Base-by-base conservation (phyloP, 1,140 invertebrate genomes). In the Dendroctonus valens region DNA sequence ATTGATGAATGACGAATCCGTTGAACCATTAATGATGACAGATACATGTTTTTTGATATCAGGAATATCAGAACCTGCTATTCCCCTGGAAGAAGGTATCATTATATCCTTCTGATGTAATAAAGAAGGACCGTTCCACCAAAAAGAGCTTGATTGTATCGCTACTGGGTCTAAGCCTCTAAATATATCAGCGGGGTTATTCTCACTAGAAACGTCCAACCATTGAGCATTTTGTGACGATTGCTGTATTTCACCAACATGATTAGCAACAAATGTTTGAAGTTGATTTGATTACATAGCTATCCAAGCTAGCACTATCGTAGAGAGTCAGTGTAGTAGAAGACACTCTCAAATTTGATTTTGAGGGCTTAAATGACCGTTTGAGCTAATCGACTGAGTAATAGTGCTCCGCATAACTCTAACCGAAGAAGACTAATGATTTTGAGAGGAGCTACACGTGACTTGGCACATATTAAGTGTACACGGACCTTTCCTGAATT, bases 151-250 rank as follows among this genome's bases (percentile, higher is more conserved):
- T n/a, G n/a, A n/a, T n/a, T n/a, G n/a, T n/a, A n/a, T n/a, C n/a
- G n/a, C n/a, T n/a, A n/a, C n/a, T n/a, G n/a, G n/a, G n/a, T n/a
- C n/a, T n/a, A 6, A 59, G 5, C 44, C 57, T 11, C 57, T 6
- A 7, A 41, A 59, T 38, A 59, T 8, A 6, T 59, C 57, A 46
- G 40, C 57, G 39, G 54, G 54, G 14, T 57, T 59, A 7, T 59
- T 14, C 15, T 6, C 6, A 8, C 40, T 37, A 6, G 26, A 37
- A 37, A 54, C 38, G 12, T 54, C 7, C 6, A 8, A 6, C 14
- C 37, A 54, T 7, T 15, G 7, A 37, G 7, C 7, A 6, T 26
- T 26, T 7, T 6, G 7, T 14, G 52, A 37, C 7, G 39, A 37
- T 54, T 54, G 7, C 12, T 54, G 52, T 6, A 41, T 40, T 40